Base-by-base conservation (phyloP, 2,113 vertebrate species). In the Paratilapia polleni region DNA sequence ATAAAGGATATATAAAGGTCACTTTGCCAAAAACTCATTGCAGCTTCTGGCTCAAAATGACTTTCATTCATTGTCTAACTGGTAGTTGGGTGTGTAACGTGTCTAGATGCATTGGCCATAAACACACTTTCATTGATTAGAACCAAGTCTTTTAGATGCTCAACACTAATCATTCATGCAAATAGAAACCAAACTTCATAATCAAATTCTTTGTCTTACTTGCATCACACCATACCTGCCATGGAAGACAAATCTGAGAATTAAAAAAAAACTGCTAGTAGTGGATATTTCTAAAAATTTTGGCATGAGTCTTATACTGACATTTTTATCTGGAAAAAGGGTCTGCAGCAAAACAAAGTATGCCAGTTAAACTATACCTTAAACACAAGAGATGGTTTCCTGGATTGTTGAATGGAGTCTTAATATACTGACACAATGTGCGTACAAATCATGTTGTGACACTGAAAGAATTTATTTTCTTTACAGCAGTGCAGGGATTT, bases 401-500 rank as follows among this genome's bases (percentile, higher is more conserved):
- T 52, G 56, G 70, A 56, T 4, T 28, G 11, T 54, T n/a, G 68
- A 73, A 73, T 7, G 0, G 68, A n/a, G 28, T 59, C 36, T 15
- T 49, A 6, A 80, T 82, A 10, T n/a, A 49, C 70, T 41, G 57
- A 52, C n/a, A 58, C 19, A 14, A 59, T 81, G 36, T 87, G 61
- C 47, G 77, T 57, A 80, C 70, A 91, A 87, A 90, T 80, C 12
- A 26, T 63, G 60, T 38, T 47, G 75, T 83, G 70, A 77, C 31
- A 28, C 68, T 43, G 78, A 56, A 58, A 61, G 49, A 83, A 78
- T 88, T 76, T 19, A 59, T 89, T 88, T 82, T 89, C 78, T 83
- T 34, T 49, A 61, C 80, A 80, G 22, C 83, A 83, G 74, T 68
- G 80, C 4, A n/a, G 49, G 87, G 85, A 86, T 91, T 87, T 87